phyloP scores from a whole-genome alignment of 2,888 invertebrate species.

The Scrobipalpa costella region DNA sequence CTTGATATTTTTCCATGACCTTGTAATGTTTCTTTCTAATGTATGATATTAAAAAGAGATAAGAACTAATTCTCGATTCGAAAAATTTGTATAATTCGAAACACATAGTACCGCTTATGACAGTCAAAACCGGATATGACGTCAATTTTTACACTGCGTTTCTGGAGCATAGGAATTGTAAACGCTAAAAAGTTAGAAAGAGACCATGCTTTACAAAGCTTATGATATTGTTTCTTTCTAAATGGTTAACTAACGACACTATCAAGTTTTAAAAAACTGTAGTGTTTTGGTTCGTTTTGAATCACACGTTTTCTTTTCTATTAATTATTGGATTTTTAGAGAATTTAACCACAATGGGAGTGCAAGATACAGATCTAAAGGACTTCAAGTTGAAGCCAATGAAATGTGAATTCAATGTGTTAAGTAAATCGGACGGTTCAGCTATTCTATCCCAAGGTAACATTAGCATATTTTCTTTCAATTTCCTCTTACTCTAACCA shows the following conservation, averaged over 20 bases:
- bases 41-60: slow-evolving; percentile 11
- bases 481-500: too few relatives aligned
- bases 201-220: slow-evolving; percentile 10
- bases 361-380: slow-evolving; percentile 45
- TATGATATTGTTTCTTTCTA: not conserved
- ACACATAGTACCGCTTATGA: slow-evolving; percentile 6
- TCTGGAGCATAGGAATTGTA: not conserved
- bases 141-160: slow-evolving; percentile 11
- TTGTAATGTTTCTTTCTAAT: not conserved
- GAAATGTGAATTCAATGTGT: slow-evolving; percentile 86
- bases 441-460: slow-evolving; percentile 88
- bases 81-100: not conserved
- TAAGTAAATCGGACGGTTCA: slow-evolving; percentile 89
- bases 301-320: not conserved
- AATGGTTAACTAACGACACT: not conserved
- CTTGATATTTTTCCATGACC: not conserved
- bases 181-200: not conserved
- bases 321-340: not conserved
- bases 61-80: not conserved
- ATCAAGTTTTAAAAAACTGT: not conserved
- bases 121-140: slow-evolving; percentile 18
- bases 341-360: slow-evolving; percentile 45
- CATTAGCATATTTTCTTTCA: slow-evolving; percentile 61
- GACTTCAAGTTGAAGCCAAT: slow-evolving; percentile 73
- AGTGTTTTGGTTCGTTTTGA: not conserved